Conservation (phyloP, 2,888 invertebrate species). For the Acrocera orbiculus region DNA sequence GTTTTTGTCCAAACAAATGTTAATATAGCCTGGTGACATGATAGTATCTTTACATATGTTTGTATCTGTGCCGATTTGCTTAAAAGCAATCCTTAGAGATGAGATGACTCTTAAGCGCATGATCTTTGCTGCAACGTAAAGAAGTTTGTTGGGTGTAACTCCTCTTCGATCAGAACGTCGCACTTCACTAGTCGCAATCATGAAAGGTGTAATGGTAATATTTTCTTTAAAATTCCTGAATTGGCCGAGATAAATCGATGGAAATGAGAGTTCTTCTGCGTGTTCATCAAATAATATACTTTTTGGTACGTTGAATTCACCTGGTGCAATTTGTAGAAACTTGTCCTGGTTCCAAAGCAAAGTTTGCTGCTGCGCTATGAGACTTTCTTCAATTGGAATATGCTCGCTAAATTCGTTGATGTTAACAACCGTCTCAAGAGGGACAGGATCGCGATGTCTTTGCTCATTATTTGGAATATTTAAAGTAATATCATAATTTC, state of each 20-base stretch:
- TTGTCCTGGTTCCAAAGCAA: not conserved
- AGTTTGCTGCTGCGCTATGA: not conserved
- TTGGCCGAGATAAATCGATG: constrained; percentile 14
- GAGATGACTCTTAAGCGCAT: too few relatives aligned
- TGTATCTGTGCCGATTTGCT: too few relatives aligned
- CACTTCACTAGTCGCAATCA: constrained; percentile 11
- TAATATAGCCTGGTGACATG: too few relatives aligned
- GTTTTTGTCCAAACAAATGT: too few relatives aligned
- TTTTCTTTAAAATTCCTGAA: constrained; percentile 10
- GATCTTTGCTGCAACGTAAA: constrained; percentile 26
- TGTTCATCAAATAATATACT: constrained; percentile 18
- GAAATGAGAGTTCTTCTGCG: too few relatives aligned
- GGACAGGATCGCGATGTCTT: too few relatives aligned
- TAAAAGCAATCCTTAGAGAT: too few relatives aligned
- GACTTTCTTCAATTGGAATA: not conserved
- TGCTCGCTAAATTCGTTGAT: not conserved
- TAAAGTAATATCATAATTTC: too few relatives aligned
- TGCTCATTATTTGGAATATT: too few relatives aligned
- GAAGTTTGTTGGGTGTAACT: constrained; percentile 17
- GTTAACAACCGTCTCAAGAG: too few relatives aligned
- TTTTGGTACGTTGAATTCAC: constrained; percentile 10
- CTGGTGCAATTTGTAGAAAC: not conserved
- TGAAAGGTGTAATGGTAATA: constrained; percentile 17
- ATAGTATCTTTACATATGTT: too few relatives aligned
- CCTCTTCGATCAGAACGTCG: constrained; percentile 17